A percentile compares a stretch with the other conserved stretches of the same genome.
Evolutionary conservation across 2,888 invertebrate genomes (phyloP).

Genomic region (Tetragnatha montana): DNA sequence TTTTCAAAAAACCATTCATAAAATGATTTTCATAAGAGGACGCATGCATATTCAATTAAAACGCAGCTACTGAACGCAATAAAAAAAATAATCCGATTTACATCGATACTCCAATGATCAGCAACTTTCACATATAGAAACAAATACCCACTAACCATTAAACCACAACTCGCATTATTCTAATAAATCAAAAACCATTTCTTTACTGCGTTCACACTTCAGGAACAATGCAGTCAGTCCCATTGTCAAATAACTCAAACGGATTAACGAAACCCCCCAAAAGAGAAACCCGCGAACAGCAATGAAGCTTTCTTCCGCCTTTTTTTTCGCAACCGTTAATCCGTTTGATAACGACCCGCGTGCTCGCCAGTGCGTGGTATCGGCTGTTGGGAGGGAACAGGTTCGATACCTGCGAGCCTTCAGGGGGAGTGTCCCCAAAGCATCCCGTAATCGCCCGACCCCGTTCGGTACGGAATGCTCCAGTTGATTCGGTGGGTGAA

Average conservation of each 20-base stretch:
- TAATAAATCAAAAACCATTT: no score
- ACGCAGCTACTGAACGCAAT: no score
- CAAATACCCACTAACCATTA: no score
- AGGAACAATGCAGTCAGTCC: neutral
- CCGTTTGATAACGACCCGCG: neutral
- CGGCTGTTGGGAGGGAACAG: neutral
- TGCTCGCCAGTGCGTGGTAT: neutral
- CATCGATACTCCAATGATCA: no score
- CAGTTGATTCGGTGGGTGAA: constrained; percentile 20
- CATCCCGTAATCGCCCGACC: constrained; percentile 37
- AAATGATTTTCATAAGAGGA: no score
- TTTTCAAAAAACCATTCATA: no score
- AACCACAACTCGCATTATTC: no score
- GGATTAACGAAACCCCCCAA: constrained; percentile 1
- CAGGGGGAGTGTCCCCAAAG: constrained; percentile 43
- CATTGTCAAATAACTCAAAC: constrained; percentile 20
- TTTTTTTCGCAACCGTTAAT: constrained; percentile 18
- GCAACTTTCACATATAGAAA: no score
- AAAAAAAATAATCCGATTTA: no score
- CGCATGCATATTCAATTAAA: no score
- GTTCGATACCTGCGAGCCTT: constrained; percentile 13
- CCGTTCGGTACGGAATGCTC: constrained; percentile 56
- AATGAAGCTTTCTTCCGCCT: constrained; percentile 16
- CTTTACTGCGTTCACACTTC: no score
- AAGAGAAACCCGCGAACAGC: neutral